Base-by-base conservation (phyloP, 23 tunicate species). In the Styela plicata region DNA sequence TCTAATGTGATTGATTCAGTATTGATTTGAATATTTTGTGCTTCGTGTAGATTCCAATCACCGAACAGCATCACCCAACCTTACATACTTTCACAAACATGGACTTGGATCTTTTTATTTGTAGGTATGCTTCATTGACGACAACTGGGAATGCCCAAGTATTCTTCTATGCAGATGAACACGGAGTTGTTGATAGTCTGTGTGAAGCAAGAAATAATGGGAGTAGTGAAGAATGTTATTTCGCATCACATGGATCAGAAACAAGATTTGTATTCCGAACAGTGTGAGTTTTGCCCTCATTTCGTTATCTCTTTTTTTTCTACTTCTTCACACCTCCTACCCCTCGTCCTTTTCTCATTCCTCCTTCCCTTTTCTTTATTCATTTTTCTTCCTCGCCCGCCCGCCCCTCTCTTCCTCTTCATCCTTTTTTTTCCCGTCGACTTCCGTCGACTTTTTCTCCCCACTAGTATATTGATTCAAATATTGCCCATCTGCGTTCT, bases 181-280 rank as follows among this genome's bases (percentile, higher is more conserved):
- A 81, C 64, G 85, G 79, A 18, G 63, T 82, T n/a, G 36, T 30
- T 1, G 85, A 31, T 3, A 19, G 57, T 20, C 63, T 29, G 33
- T 87, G 91, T 74, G 75, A 37, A 24, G 3, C 34, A 13, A 33
- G 36, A 16, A 71, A 71, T 34, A 31, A 26, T 31, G 24, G 36
- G 17, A 64, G 30, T 34, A 2, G 78, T 1, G 36, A 35, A 18
- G 31, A 7, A 57, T 87, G 91, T 36, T 79, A 79, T 37, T 81
- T 61, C 36, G 82, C 91, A 52, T 70, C 33, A 52, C 91, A 87
- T 36, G 86, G 74, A 3, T 26, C 74, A 3, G 91, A 87, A 36
- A 31, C 66, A 2, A 25, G 35, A 19, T 87, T n/a, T 74, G 81
- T 87, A 2, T 87, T 87, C 28, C 74, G 64, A 66, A 65, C 62